phyloP scores from a whole-genome alignment of 2,113 vertebrate genomes.

The Nycticorax nycticorax region DNA sequence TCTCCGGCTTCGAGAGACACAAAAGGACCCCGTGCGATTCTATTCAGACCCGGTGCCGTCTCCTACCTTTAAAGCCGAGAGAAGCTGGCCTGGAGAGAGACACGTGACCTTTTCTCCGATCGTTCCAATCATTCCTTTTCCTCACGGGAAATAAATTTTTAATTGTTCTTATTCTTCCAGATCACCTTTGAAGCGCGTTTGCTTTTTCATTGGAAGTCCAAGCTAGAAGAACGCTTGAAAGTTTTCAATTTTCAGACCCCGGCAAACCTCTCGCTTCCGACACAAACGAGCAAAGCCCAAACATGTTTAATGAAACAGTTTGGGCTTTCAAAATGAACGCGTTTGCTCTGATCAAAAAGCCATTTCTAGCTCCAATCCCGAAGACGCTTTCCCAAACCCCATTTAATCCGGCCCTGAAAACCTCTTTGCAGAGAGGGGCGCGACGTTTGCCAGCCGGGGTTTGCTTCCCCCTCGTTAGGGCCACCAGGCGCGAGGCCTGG shows the following conservation, averaged over 20 bases:
- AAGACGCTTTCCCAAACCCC: background rate
- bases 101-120: background rate
- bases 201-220: background rate
- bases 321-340: background rate
- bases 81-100: background rate
- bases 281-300: constrained; percentile 44
- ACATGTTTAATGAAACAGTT: constrained; percentile 67
- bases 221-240: background rate
- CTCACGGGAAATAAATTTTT: constrained; percentile 42
- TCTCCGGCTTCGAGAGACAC: background rate
- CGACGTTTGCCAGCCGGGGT: background rate
- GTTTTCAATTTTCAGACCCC: constrained; percentile 42
- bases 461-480: background rate
- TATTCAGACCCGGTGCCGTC: background rate
- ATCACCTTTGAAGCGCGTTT: background rate
- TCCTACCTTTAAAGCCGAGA: background rate
- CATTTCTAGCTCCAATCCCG: background rate
- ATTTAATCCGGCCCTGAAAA: background rate
- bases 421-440: background rate
- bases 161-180: constrained; percentile 42
- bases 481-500: background rate
- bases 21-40: background rate
- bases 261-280: background rate
- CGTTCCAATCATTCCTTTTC: background rate
- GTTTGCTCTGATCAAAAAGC: constrained; percentile 33